Percentiles rank a stretch among this genome's conserved stretches.
Conservation (phyloP, 2,888 invertebrate genomes). For the Dinocampus coccinellae region DNA sequence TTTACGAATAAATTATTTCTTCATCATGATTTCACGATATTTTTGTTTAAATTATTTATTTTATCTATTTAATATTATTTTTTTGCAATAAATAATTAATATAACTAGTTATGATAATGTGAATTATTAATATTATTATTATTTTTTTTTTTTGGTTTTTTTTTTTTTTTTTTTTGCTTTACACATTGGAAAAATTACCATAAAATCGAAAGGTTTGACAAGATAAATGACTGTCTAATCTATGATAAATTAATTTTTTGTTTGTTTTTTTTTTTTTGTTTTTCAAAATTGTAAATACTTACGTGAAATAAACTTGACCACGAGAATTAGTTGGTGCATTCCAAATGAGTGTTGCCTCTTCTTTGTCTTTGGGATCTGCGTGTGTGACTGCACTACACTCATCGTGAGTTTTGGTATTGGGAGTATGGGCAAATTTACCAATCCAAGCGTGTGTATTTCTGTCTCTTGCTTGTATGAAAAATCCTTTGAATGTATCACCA, state of each 20-base stretch:
- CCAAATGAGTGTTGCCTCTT: constrained; percentile 81
- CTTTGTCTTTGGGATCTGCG: constrained; percentile 81
- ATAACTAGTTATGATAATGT: background rate
- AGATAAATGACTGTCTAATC: background rate
- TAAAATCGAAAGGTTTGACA: background rate
- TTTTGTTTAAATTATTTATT: background rate
- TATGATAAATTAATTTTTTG: background rate
- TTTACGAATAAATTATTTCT: constrained; percentile 12
- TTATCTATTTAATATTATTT: background rate
- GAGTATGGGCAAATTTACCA: constrained; percentile 80
- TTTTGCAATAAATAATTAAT: background rate
- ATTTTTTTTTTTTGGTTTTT: no score
- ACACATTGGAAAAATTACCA: background rate
- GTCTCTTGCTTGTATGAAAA: constrained; percentile 86
- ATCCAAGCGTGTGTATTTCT: constrained; percentile 80
- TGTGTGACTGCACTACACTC: constrained; percentile 87
- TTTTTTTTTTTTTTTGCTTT: background rate
- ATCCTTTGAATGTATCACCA: constrained; percentile 80
- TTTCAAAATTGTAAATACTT: constrained; percentile 67
- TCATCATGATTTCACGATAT: background rate
- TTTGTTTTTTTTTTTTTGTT: background rate
- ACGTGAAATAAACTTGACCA: constrained; percentile 87
- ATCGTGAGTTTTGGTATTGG: constrained; percentile 82
- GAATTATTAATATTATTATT: no score
- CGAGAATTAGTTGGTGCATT: constrained; percentile 77